Percentiles rank a stretch among this genome's conserved stretches.
phyloP scores from a whole-genome alignment of 2,888 invertebrate species.

The Parelbella ahira region DNA sequence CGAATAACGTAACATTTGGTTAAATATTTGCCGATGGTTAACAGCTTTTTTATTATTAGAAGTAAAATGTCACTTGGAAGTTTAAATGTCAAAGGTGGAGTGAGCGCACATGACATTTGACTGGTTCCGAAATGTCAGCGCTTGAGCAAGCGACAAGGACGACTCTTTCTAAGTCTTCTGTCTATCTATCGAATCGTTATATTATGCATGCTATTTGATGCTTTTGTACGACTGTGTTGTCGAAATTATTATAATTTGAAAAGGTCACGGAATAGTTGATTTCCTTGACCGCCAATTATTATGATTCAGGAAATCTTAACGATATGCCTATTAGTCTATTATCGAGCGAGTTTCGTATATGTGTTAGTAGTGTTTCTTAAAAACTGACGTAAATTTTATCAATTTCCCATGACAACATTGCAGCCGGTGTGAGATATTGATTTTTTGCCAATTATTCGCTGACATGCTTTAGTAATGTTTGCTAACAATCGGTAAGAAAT shows the following conservation, averaged over 20 bases:
- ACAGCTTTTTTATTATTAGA: constrained; percentile 49
- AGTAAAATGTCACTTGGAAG: constrained; percentile 61
- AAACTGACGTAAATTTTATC: constrained; percentile 4
- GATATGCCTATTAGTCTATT: constrained; percentile 38
- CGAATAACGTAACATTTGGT: constrained; percentile 23
- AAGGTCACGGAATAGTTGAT: constrained; percentile 70
- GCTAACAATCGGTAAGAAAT: constrained; percentile 41
- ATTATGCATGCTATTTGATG: constrained; percentile 75
- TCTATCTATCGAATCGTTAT: constrained; percentile 57
- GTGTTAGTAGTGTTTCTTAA: background rate
- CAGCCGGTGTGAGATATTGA: constrained; percentile 10
- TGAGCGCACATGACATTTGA: constrained; percentile 76
- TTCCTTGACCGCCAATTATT: constrained; percentile 63
- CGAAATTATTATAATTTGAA: constrained; percentile 68
- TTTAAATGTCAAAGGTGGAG: constrained; percentile 70
- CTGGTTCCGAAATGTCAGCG: constrained; percentile 73
- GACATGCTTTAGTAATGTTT: constrained; percentile 42
- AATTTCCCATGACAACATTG: constrained; percentile 11
- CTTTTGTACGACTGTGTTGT: constrained; percentile 58
- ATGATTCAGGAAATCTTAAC: constrained; percentile 50
- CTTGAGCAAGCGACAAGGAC: constrained; percentile 77
- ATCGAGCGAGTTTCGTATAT: constrained; percentile 31
- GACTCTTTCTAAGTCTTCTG: constrained; percentile 74
- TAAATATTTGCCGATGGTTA: constrained; percentile 31
- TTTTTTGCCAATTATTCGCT: constrained; percentile 37